These are phyloP conservation scores for Callimorpha dominula DNA, from an alignment of 2,888 invertebrate genomes.

Conservation along the genomic window DNA sequence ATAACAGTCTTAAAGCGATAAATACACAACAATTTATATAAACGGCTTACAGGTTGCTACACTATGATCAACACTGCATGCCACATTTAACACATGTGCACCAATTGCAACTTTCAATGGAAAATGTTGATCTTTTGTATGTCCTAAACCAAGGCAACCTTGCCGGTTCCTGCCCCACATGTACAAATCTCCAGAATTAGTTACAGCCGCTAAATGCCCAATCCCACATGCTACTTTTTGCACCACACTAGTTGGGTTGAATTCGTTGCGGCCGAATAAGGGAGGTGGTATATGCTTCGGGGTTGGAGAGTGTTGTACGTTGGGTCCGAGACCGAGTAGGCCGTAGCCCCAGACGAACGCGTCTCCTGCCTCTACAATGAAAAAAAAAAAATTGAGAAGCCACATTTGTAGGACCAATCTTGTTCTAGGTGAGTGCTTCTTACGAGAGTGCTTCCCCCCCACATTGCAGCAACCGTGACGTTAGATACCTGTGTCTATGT, in stretches of 20 bases:
- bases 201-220: slow-evolving; percentile 92
- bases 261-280: slow-evolving; percentile 95
- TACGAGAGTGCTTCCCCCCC: no score
- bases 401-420: no score
- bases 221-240: slow-evolving; percentile 90
- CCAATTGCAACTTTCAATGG: slow-evolving; percentile 94
- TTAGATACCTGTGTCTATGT: not conserved
- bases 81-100: slow-evolving; percentile 90
- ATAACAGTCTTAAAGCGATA: slow-evolving; percentile 10
- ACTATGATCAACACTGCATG: slow-evolving; percentile 95
- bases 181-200: slow-evolving; percentile 93
- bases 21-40: slow-evolving; percentile 58
- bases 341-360: slow-evolving; percentile 98
- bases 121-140: slow-evolving; percentile 93
- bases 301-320: slow-evolving; percentile 87
- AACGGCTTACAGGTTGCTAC: slow-evolving; percentile 92
- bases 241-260: slow-evolving; percentile 90
- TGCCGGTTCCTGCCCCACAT: slow-evolving; percentile 96
- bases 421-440: not conserved
- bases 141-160: slow-evolving; percentile 94
- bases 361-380: slow-evolving; percentile 90
- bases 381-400: slow-evolving; percentile 28
- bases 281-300: slow-evolving; percentile 92
- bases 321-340: slow-evolving; percentile 95
- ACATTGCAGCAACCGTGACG: not conserved